Conservation (phyloP, 2,888 invertebrate species). For the Drosophila basisetae region DNA sequence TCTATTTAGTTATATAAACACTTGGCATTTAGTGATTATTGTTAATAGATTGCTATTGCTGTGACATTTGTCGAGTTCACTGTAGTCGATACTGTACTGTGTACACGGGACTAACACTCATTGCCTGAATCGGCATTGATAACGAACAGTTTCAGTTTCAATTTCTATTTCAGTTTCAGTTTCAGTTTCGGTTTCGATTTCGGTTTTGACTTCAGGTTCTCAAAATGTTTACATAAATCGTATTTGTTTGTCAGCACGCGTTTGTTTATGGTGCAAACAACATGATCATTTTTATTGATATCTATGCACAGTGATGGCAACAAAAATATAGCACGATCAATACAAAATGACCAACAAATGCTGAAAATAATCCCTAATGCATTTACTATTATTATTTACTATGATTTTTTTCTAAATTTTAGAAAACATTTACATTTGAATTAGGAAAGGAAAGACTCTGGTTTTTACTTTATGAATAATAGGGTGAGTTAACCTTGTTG, state of each 20-base stretch:
- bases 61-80: not conserved
- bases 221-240: conserved; percentile 37
- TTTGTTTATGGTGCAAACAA: conserved; percentile 53
- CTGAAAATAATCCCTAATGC: not conserved
- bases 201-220: not conserved
- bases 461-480: not conserved
- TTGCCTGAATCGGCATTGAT: conserved; percentile 28
- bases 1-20: not conserved
- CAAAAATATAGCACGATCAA: not conserved
- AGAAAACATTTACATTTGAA: not conserved
- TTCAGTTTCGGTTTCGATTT: conserved; percentile 1
- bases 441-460: not conserved
- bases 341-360: not conserved
- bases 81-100: conserved; percentile 3
- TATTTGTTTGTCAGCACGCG: conserved; percentile 7
- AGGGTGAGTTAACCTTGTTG: not conserved
- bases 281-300: conserved; percentile 53
- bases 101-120: conserved; percentile 23
- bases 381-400: not conserved
- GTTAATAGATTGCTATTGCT: not conserved
- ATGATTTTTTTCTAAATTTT: not conserved
- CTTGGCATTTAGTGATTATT: not conserved
- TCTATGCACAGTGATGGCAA: conserved; percentile 9
- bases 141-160: conserved; percentile 6
- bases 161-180: not conserved